Base-by-base conservation (phyloP, 1,140 invertebrate species). In the Tribolium madens region DNA sequence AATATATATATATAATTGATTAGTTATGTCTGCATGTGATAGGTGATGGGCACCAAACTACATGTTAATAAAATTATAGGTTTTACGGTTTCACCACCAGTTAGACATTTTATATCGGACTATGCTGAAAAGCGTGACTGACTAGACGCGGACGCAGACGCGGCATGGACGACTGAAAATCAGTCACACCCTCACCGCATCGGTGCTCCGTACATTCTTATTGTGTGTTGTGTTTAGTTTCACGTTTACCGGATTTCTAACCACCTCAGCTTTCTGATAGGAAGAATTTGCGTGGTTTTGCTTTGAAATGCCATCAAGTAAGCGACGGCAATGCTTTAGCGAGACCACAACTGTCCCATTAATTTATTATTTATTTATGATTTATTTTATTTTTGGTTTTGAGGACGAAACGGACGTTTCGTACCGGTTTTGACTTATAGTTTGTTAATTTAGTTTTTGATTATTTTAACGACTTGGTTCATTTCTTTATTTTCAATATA, bases 191-290 rank as follows among this genome's bases (percentile, higher is more conserved):
- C 46, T 72, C 50, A 26, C 70, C 70, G 70, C 46, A 72, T 1
- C 46, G 70, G 70, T 72, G 70, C 12, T 72, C 70, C 70, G 70
- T 72, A 52, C 26, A 71, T 72, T 72, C 47, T 72, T 72, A 72
- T 72, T 80, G 82, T 83, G 82, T 83, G 82, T 83, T 81, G 81
- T 83, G 82, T 83, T 81, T 79, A 80, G 75, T 80, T 81, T 81
- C 76, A 81, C 80, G 72, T 80, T 78, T 77, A 72, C 71, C 48
- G 69, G 74, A 75, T 79, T 77, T 81, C 78, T 80, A 83, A 81
- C 21, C 77, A 80, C 82, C 78, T 77, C 73, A 82, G 79, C 79
- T 81, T 83, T 74, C 74, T 79, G 71, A 60, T 69, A 46, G 60
- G 31, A 74, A 69, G 77, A 81, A 78, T 70, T 53, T 81, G 78